Evolutionary conservation across 2,888 invertebrate species (phyloP).

Genomic region (Cataglyphis rosenhaueri): DNA sequence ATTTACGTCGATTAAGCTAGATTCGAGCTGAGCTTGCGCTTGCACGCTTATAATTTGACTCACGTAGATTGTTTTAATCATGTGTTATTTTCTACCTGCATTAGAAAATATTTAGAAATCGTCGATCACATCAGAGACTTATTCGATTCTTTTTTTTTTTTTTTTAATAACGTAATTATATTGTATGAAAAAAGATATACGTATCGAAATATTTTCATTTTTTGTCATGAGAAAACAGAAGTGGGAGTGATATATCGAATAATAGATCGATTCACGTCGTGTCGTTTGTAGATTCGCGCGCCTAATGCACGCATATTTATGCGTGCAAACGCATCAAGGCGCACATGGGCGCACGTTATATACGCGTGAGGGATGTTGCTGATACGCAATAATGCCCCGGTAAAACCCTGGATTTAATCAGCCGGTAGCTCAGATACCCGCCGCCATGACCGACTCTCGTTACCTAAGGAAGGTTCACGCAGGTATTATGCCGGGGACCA

Average conservation of each 20-base stretch:
- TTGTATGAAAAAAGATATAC: not conserved
- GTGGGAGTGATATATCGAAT: not conserved
- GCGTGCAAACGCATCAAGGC: slow-evolving; percentile 65
- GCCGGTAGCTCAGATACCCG: slow-evolving; percentile 55
- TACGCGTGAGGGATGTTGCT: slow-evolving; percentile 57
- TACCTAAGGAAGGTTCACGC: slow-evolving; percentile 61
- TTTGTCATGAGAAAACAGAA: too few relatives aligned
- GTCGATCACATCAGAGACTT: not conserved
- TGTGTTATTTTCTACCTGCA: not conserved
- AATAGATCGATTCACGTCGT: slow-evolving; percentile 16
- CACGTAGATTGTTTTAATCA: slow-evolving; percentile 6
- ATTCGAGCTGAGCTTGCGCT: not conserved
- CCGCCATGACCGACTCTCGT: slow-evolving; percentile 53
- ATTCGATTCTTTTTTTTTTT: not conserved
- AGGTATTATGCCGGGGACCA: slow-evolving; percentile 48
- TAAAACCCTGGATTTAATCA: slow-evolving; percentile 79
- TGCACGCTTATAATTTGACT: not conserved
- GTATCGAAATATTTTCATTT: not conserved
- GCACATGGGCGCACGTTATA: slow-evolving; percentile 43
- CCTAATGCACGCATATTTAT: slow-evolving; percentile 66
- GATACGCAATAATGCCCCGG: slow-evolving; percentile 70
- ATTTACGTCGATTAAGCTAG: slow-evolving; percentile 38
- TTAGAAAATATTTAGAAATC: slow-evolving; percentile 7
- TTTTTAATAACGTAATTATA: not conserved
- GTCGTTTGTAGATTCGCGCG: not conserved